Evolutionary conservation across 2,888 invertebrate species (phyloP).

Genomic region (Phengaris arion): DNA sequence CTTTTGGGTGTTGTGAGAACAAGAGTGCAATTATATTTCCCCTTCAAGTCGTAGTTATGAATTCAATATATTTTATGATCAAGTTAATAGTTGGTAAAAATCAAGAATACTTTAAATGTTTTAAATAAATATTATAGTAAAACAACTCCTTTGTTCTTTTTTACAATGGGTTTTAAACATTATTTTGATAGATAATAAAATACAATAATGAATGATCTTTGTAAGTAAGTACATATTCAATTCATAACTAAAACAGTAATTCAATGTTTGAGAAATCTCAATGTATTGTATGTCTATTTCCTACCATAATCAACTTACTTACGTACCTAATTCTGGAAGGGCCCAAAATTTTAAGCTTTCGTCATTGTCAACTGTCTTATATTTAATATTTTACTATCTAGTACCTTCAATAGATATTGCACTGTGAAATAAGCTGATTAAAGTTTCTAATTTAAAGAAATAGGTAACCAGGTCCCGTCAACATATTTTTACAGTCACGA

Average conservation of each 20-base stretch:
- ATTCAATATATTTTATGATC: neutral
- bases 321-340: neutral
- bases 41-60: neutral
- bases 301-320: constrained; percentile 2
- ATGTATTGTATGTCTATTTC: neutral
- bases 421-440: neutral
- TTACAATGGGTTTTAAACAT: too few species aligned
- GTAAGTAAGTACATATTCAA: neutral
- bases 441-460: neutral
- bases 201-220: too few species aligned
- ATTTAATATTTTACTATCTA: neutral
- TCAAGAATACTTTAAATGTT: too few species aligned
- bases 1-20: constrained; percentile 24
- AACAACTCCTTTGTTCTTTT: too few species aligned
- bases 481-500: neutral
- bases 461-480: neutral
- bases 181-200: too few species aligned
- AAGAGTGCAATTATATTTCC: neutral
- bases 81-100: too few species aligned
- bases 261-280: neutral
- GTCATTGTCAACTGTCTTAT: neutral
- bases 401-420: neutral
- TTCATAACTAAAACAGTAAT: neutral
- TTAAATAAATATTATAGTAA: too few species aligned
- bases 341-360: constrained; percentile 14